Percentiles rank a stretch among this genome's conserved stretches.
Evolutionary conservation across 2,113 vertebrate species (phyloP).

Genomic region (Symphodus melops): DNA sequence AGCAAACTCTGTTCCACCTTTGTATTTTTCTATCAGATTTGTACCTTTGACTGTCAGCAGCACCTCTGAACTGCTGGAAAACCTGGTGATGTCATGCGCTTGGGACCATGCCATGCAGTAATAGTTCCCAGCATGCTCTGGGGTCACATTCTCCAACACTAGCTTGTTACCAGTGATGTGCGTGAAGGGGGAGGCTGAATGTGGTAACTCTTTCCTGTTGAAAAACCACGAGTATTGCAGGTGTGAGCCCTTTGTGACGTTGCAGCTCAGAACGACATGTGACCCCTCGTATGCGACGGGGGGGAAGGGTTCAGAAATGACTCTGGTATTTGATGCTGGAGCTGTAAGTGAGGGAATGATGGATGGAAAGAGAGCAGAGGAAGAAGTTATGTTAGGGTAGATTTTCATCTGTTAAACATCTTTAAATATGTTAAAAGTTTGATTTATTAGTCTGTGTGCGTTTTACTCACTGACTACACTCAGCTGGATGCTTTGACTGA

Average conservation of each 20-base stretch:
- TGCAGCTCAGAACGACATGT: slow-evolving; percentile 70
- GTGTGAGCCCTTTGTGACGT: slow-evolving; percentile 67
- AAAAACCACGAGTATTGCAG: slow-evolving; percentile 80
- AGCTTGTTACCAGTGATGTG: slow-evolving; percentile 60
- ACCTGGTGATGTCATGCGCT: slow-evolving; percentile 25
- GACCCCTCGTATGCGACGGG: slow-evolving; percentile 71
- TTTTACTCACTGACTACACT: slow-evolving; percentile 80
- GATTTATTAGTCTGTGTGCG: neutral
- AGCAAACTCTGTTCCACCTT: neutral
- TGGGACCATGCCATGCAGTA: slow-evolving; percentile 65
- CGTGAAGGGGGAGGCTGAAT: slow-evolving; percentile 17
- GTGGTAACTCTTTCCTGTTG: slow-evolving; percentile 60
- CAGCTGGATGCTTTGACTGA: slow-evolving; percentile 72
- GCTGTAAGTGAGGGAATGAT: slow-evolving; percentile 46
- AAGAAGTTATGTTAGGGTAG: neutral
- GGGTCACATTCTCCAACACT: slow-evolving; percentile 52
- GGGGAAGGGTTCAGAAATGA: slow-evolving; percentile 71
- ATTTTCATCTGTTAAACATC: neutral
- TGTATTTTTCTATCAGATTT: neutral
- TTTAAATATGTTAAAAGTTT: neutral
- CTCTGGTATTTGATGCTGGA: slow-evolving; percentile 62
- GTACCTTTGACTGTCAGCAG: slow-evolving; percentile 80
- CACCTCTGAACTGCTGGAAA: slow-evolving; percentile 72
- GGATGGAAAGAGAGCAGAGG: neutral
- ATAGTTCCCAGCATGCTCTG: slow-evolving; percentile 63